These are phyloP conservation scores for Drosophila melanocephala DNA, from an alignment of 2,888 invertebrate genomes.

Conservation along the genomic window DNA sequence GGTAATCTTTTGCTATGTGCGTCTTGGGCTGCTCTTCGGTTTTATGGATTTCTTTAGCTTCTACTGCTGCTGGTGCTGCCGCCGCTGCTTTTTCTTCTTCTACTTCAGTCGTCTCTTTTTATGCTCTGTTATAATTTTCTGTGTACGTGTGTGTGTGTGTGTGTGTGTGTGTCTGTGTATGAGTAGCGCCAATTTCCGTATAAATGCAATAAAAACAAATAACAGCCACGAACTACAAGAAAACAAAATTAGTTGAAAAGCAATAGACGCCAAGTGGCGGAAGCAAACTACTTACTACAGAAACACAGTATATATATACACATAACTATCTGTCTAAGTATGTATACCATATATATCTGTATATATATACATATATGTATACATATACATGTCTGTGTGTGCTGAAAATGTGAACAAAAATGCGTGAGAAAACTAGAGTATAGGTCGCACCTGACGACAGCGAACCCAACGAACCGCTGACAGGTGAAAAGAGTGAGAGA, in stretches of 20 bases:
- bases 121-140: constrained; percentile 54
- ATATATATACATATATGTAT: neutral
- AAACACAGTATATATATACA: constrained; percentile 4
- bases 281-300: constrained; percentile 57
- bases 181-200: constrained; percentile 80
- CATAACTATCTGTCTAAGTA: constrained; percentile 3
- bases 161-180: constrained; percentile 28
- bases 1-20: constrained; percentile 47
- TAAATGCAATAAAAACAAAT: constrained; percentile 82
- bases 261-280: constrained; percentile 72
- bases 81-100: constrained; percentile 9
- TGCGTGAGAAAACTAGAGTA: constrained; percentile 73
- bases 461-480: constrained; percentile 5
- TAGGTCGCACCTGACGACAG: constrained; percentile 58
- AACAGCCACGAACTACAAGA: constrained; percentile 76
- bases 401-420: constrained; percentile 44
- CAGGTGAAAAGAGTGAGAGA: constrained; percentile 26
- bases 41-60: constrained; percentile 57
- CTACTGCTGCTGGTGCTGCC: neutral
- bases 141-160: constrained; percentile 8
- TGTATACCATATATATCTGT: neutral
- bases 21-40: constrained; percentile 50
- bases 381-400: neutral
- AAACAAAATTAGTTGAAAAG: constrained; percentile 78
- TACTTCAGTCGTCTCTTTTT: constrained; percentile 32